Evolutionary conservation across 2,113 vertebrate species (phyloP), one percentile per base, ranked within the genome.

Genomic region (Apaloderma vittatum): DNA sequence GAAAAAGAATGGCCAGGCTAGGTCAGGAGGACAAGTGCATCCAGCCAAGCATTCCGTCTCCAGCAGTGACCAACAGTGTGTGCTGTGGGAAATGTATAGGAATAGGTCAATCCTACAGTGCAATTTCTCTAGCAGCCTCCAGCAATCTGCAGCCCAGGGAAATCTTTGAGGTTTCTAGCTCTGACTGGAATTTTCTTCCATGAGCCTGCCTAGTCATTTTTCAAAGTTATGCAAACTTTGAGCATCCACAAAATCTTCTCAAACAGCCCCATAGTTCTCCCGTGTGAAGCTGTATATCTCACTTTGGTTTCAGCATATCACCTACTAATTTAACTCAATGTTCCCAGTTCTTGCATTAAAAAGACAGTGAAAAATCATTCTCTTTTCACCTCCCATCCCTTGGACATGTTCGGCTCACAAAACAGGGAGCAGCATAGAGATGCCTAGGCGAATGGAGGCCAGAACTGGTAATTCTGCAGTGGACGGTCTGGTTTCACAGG

Each of bases 291-390:
- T 75, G 72, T 74, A 72, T 8, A 91, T 87, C 89, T 95, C 76
- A 52, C 55, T 96, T 81, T 78, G 59, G 87, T 96, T 96, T 57
- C 96, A 95, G 89, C 57, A 27, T 91, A 85, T 93, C 89, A 75
- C 80, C 80, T 89, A 45, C 83, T 93, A 95, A 96, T 97, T 93
- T 96, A 93, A 91, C 91, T 81, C 0, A 0, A 84, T 91, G 88
- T 83, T 93, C 73, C 66, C 65, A 24, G 68, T 20, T 74, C 61
- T 67, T 78, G 95, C 65, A 89, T 93, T 96, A 93, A 97, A 91
- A 85, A 95, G 95, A 95, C 95, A 93, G 61, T 94, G 95, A 97
- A 97, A 93, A 96, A 95, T 96, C 79, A 67, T 95, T 43, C 83
- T 92, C 61, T 84, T 65, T 84, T 96, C 91, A 93, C 76, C 89